These are phyloP conservation scores for Drosophila pruinosa DNA, from an alignment of 1,140 invertebrate genomes.

Conservation along the genomic window DNA sequence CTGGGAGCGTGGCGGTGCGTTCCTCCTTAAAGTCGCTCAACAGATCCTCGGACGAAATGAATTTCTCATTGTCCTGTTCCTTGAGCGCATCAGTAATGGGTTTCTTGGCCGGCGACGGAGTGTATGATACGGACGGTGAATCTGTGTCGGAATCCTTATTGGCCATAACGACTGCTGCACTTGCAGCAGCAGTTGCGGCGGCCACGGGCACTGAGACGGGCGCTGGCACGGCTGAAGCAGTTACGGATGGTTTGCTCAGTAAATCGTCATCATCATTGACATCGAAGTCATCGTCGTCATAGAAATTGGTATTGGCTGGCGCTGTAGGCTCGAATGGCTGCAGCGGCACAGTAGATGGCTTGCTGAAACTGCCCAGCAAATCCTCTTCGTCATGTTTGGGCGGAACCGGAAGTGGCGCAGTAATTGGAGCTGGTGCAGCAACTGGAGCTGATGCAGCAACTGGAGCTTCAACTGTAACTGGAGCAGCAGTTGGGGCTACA, in stretches of 20 bases:
- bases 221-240: constrained; percentile 1
- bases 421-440: not conserved
- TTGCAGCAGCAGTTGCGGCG: constrained; percentile 14
- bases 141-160: constrained; percentile 71
- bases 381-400: constrained; percentile 44
- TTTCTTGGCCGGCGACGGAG: constrained; percentile 75
- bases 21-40: constrained; percentile 78
- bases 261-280: constrained; percentile 54
- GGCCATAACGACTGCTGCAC: constrained; percentile 31
- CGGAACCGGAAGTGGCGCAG: not conserved
- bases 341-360: constrained; percentile 33
- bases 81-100: constrained; percentile 76
- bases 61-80: constrained; percentile 81
- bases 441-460: constrained; percentile 22
- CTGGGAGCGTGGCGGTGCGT: constrained; percentile 56
- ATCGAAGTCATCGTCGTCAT: constrained; percentile 50
- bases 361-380: constrained; percentile 59
- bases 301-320: constrained; percentile 43
- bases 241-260: constrained; percentile 34
- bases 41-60: constrained; percentile 81
- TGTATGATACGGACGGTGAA: constrained; percentile 74
- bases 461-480: constrained; percentile 11
- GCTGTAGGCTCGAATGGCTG: constrained; percentile 51
- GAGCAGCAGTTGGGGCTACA: not conserved
- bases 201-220: not conserved